Percentiles rank a stretch among this genome's conserved stretches.
These are phyloP conservation scores for Serinus canaria DNA, from an alignment of 2,113 vertebrate species.

Conservation along the genomic window DNA sequence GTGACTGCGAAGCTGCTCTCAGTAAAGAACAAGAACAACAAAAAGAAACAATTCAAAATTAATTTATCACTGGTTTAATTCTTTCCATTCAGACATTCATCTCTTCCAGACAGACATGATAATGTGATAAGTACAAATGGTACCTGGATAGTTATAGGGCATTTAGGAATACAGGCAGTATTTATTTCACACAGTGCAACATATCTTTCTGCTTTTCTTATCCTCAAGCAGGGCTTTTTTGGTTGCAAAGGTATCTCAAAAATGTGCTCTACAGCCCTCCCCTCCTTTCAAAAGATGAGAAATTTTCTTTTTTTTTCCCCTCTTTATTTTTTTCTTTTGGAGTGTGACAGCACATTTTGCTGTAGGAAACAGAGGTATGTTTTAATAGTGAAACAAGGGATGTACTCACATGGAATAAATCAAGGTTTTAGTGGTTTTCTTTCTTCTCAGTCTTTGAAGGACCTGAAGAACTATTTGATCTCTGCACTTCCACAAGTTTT, in stretches of 20 bases:
- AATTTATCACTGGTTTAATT: neutral
- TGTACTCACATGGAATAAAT: neutral
- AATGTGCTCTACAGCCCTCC: neutral
- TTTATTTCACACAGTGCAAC: neutral
- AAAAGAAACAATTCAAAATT: neutral
- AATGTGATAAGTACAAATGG: neutral
- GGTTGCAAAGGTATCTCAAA: neutral
- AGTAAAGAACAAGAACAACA: neutral
- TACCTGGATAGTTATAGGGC: neutral
- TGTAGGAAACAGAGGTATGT: neutral
- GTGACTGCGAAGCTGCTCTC: neutral
- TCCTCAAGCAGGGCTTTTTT: neutral
- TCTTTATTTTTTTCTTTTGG: neutral
- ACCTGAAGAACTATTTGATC: neutral
- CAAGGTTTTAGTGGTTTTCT: neutral
- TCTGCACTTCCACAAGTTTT: neutral
- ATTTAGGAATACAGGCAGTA: neutral
- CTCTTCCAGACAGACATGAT: neutral
- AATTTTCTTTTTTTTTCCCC: neutral
- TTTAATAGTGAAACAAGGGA: conserved; percentile 3
- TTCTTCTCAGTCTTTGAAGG: neutral
- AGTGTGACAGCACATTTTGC: neutral
- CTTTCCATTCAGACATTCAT: neutral
- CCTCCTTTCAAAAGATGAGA: neutral
- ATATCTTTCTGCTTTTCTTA: neutral